Percentiles rank a stretch among this genome's conserved stretches.
Conservation (phyloP, 2,888 invertebrate species). For the Erebia palarica region DNA sequence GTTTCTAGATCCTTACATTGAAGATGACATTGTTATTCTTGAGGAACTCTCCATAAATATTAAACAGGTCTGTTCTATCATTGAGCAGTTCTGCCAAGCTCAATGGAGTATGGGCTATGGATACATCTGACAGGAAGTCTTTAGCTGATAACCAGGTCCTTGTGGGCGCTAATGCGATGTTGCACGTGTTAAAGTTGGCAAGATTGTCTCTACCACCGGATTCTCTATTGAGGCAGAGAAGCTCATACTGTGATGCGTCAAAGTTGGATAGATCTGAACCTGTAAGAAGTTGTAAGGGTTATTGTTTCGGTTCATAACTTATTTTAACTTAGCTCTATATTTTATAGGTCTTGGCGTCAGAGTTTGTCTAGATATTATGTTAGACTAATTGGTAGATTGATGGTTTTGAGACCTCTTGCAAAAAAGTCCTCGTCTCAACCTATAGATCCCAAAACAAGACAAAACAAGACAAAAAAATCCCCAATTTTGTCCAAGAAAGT, state of each 20-base stretch:
- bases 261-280: slow-evolving; percentile 82
- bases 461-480: too few relatives aligned
- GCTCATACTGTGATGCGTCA: slow-evolving; percentile 80
- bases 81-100: slow-evolving; percentile 81
- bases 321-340: not conserved
- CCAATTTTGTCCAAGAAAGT: too few relatives aligned
- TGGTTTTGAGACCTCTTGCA: too few relatives aligned
- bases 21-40: slow-evolving; percentile 78
- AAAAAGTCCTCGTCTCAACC: too few relatives aligned
- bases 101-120: slow-evolving; percentile 84
- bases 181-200: slow-evolving; percentile 80
- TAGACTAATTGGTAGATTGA: not conserved
- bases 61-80: slow-evolving; percentile 82
- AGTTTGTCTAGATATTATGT: not conserved
- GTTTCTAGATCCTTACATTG: slow-evolving; percentile 61
- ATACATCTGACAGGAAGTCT: slow-evolving; percentile 79
- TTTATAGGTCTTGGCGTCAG: not conserved
- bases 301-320: not conserved
- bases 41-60: slow-evolving; percentile 84
- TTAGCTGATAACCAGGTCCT: slow-evolving; percentile 77
- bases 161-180: slow-evolving; percentile 85
- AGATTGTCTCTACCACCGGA: slow-evolving; percentile 79
- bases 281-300: slow-evolving; percentile 45
- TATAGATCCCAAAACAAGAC: too few relatives aligned
- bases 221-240: slow-evolving; percentile 83